Evolutionary conservation across 2,888 invertebrate species (phyloP).

Genomic region (Drosophila nr. fundita): DNA sequence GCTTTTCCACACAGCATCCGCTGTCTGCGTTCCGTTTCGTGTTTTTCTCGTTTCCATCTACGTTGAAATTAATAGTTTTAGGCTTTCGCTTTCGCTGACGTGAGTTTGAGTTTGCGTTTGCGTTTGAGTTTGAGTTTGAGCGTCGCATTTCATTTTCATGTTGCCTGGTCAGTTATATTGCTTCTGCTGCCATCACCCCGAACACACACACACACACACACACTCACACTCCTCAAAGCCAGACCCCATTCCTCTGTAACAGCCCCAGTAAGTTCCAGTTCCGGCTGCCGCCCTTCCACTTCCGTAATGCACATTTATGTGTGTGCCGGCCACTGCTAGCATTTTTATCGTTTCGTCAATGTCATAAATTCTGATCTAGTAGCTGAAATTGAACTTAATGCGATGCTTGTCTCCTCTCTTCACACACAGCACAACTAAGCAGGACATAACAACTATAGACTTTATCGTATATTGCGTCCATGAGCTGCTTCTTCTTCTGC

Average conservation of each 20-base stretch:
- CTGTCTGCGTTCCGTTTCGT: background rate
- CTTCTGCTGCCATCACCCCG: slow-evolving; percentile 1
- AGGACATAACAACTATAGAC: slow-evolving; percentile 29
- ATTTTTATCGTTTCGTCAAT: slow-evolving; percentile 80
- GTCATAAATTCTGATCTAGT: slow-evolving; percentile 81
- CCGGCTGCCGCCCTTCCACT: slow-evolving; percentile 12
- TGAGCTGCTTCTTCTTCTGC: background rate
- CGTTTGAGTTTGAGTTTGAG: slow-evolving; percentile 31
- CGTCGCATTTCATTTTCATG: slow-evolving; percentile 75
- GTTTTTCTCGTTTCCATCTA: slow-evolving; percentile 30
- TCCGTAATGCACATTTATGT: slow-evolving; percentile 73
- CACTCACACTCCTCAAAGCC: background rate
- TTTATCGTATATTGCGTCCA: slow-evolving; percentile 24
- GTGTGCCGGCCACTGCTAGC: slow-evolving; percentile 52
- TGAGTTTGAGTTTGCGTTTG: slow-evolving; percentile 17
- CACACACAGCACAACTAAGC: slow-evolving; percentile 16
- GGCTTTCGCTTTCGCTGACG: slow-evolving; percentile 61
- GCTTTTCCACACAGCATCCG: slow-evolving; percentile 1
- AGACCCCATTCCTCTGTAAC: background rate
- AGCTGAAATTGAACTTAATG: slow-evolving; percentile 79
- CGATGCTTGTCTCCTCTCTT: slow-evolving; percentile 37
- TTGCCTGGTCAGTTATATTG: slow-evolving; percentile 69
- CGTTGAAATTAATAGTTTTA: slow-evolving; percentile 79
- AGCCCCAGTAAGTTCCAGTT: slow-evolving; percentile 18
- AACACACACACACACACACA: too few species aligned